Evolutionary conservation across 2,888 invertebrate genomes (phyloP), one percentile per base, ranked within the genome.

Genomic region (Anoplius nigerrimus): DNA sequence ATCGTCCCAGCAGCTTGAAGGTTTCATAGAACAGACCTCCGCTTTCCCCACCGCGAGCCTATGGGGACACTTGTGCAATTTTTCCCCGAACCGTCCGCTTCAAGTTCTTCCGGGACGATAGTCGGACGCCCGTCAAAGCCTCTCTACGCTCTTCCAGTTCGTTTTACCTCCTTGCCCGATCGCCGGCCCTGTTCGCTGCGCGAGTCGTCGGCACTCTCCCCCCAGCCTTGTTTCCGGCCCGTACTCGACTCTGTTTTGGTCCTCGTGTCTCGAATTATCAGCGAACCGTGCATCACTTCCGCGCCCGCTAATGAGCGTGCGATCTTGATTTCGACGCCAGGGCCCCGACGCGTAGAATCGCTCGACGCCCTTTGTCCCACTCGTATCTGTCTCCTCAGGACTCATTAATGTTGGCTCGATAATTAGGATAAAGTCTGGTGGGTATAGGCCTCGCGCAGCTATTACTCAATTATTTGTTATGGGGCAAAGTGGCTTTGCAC

Each of bases 191-290:
- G 34, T 34, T 6, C 34, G 24, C 3, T 6, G 11, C 34, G 34
- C 34, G 6, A 55, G 18, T 27, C 21, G 34, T 55, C 18, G 16
- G 27, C 20, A 55, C 34, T 55, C 34, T n/a, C 2, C 11, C 34
- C n/a, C n/a, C n/a, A n/a, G n/a, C n/a, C n/a, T n/a, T 16, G 20
- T 56, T 56, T 55, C 18, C 15, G 20, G 5, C 20, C 59, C 51
- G 42, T 55, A n/a, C 45, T 48, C n/a, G n/a, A 16, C n/a, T 4
- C n/a, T 18, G 48, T 48, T 16, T 48, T 16, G 48, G 16, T 48
- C 16, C n/a, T 48, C 18, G 18, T n/a, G 11, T 48, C 11, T 48
- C 18, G 48, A n/a, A 21, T 58, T 58, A 22, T 45, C 24, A 18
- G n/a, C 8, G 16, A 13, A 16, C 20, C 46, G 21, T 53, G 21